Evolutionary conservation across 37 sponge, comb jelly and placozoan genomes (phyloP).

Genomic region (Lycopodina hypogea): DNA sequence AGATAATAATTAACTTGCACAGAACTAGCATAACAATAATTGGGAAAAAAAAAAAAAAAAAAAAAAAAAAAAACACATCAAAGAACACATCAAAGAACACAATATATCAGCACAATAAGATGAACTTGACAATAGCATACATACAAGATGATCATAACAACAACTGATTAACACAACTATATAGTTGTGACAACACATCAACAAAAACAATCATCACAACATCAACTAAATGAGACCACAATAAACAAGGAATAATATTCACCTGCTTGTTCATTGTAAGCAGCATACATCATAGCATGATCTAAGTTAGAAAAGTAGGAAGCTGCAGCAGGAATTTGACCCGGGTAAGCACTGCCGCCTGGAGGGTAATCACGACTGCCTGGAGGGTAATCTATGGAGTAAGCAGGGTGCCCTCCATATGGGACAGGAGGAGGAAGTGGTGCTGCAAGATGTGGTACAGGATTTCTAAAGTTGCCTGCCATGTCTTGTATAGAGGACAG

Average conservation of each 20-base stretch:
- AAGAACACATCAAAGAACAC: background rate
- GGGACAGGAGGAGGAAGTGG: background rate
- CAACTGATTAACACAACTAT: too few relatives aligned
- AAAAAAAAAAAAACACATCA: too few relatives aligned
- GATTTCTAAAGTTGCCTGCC: too few relatives aligned
- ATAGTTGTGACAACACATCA: too few relatives aligned
- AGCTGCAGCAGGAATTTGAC: conserved; percentile 4
- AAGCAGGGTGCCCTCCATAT: conserved; percentile 3
- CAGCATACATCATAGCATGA: conserved; percentile 34
- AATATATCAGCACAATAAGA: background rate
- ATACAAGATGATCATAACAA: too few relatives aligned
- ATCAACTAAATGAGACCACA: too few relatives aligned
- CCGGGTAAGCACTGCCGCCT: background rate
- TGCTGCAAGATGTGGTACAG: too few relatives aligned
- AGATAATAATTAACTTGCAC: too few relatives aligned
- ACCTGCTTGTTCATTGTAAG: conserved; percentile 22
- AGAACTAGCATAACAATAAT: too few relatives aligned
- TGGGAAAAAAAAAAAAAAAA: background rate
- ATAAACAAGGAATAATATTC: background rate
- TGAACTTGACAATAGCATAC: too few relatives aligned
- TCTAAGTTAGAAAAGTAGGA: conserved; percentile 28
- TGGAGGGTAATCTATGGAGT: too few relatives aligned
- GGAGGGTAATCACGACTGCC: background rate
- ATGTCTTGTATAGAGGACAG: background rate
- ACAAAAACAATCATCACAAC: too few relatives aligned